Conservation (phyloP, 2,113 vertebrate species). For the Vicugna pacos region DNA sequence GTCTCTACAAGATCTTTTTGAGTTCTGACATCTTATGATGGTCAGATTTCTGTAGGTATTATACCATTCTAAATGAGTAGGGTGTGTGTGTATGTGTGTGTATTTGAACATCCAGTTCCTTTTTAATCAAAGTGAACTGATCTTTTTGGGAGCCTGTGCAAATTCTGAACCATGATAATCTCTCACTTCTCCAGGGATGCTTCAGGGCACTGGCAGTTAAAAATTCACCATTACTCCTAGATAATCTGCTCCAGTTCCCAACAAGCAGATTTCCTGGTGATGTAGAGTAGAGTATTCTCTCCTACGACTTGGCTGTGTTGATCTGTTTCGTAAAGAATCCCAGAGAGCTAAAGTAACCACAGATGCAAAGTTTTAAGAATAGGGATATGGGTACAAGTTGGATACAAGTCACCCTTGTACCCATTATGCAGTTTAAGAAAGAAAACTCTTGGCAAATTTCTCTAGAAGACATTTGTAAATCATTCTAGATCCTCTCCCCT, state of each 20-base stretch:
- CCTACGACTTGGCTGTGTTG: background rate
- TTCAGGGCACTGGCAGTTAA: background rate
- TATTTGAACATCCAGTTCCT: background rate
- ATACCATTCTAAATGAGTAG: background rate
- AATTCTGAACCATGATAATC: background rate
- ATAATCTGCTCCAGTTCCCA: background rate
- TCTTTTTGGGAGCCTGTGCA: background rate
- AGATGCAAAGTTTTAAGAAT: background rate
- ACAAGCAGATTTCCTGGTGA: background rate
- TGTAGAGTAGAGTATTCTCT: background rate
- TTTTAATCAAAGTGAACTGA: slow-evolving; percentile 45
- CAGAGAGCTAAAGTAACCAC: background rate
- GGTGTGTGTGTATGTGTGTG: background rate
- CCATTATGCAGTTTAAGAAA: background rate
- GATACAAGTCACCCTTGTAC: background rate
- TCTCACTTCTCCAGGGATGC: slow-evolving; percentile 19
- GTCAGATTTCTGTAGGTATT: background rate
- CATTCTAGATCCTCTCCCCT: background rate
- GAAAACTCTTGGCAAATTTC: background rate
- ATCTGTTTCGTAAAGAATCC: background rate
- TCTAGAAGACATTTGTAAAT: background rate
- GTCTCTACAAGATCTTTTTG: background rate
- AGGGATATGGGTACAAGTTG: background rate
- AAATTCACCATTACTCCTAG: background rate
- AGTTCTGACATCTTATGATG: background rate